Evolutionary conservation across 2,113 vertebrate genomes (phyloP).

Genomic region (Parotia lawesii): DNA sequence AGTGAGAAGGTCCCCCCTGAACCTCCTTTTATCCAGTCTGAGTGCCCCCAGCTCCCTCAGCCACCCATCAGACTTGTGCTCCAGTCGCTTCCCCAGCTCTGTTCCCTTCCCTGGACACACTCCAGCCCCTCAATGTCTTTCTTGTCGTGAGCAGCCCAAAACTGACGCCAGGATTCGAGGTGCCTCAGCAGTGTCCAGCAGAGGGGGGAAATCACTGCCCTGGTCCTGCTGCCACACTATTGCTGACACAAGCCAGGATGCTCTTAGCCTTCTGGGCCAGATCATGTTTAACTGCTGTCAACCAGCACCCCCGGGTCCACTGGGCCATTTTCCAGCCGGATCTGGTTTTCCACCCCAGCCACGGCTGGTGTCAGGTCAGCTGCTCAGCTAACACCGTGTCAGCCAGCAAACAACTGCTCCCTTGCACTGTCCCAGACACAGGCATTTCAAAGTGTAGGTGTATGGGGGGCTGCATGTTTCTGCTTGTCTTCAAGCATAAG

Average conservation of each 20-base stretch:
- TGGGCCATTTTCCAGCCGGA: background rate
- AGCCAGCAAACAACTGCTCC: background rate
- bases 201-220: background rate
- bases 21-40: background rate
- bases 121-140: background rate
- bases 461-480: background rate
- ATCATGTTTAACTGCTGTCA: background rate
- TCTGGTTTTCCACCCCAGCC: background rate
- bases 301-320: background rate
- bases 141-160: background rate
- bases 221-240: background rate
- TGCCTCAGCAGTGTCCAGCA: background rate
- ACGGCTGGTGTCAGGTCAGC: rapidly evolving
- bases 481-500: background rate
- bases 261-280: background rate
- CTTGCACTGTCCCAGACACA: background rate
- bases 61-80: background rate
- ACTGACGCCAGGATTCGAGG: background rate
- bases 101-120: background rate
- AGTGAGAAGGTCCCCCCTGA: background rate
- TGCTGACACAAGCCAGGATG: background rate
- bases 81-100: background rate
- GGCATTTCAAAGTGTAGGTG: background rate
- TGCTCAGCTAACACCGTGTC: background rate
- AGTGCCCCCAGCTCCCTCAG: background rate